Percentiles rank a stretch among this genome's conserved stretches.
Conservation (phyloP, 1,140 invertebrate species). For the Lasioglossum albipes region DNA sequence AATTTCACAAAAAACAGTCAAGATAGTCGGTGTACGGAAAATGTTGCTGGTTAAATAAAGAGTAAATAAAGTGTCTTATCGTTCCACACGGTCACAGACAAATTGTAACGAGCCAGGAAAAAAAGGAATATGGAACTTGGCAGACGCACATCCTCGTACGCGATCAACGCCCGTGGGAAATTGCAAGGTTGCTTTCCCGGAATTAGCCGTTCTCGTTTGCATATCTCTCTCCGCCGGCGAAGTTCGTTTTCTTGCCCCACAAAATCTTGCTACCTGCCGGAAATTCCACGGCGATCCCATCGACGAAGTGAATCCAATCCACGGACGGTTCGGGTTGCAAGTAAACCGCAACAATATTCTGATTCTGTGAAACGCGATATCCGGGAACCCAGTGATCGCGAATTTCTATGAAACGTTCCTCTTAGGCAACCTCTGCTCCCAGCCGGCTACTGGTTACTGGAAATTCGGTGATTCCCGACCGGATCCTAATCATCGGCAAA, state of each 20-base stretch:
- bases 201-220: neutral
- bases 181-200: neutral
- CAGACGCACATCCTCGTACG: neutral
- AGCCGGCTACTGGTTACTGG: neutral
- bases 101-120: neutral
- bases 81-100: neutral
- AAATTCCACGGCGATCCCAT: neutral
- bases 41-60: slow-evolving; percentile 22
- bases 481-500: neutral
- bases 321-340: neutral
- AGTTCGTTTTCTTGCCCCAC: neutral
- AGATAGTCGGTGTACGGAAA: too few species aligned
- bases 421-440: neutral
- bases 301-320: slow-evolving; percentile 10
- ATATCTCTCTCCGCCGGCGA: neutral
- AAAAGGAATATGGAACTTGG: neutral
- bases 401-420: neutral
- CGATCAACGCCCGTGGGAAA: slow-evolving; percentile 8
- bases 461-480: neutral
- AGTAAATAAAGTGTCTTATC: slow-evolving; percentile 14
- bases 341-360: slow-evolving; percentile 17
- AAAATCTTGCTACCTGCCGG: neutral
- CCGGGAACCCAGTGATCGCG: neutral
- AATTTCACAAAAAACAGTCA: too few species aligned
- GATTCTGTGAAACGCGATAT: slow-evolving; percentile 4